Evolutionary conservation across 2,113 vertebrate species (phyloP).

Genomic region (Neodontobutis hainanensis): DNA sequence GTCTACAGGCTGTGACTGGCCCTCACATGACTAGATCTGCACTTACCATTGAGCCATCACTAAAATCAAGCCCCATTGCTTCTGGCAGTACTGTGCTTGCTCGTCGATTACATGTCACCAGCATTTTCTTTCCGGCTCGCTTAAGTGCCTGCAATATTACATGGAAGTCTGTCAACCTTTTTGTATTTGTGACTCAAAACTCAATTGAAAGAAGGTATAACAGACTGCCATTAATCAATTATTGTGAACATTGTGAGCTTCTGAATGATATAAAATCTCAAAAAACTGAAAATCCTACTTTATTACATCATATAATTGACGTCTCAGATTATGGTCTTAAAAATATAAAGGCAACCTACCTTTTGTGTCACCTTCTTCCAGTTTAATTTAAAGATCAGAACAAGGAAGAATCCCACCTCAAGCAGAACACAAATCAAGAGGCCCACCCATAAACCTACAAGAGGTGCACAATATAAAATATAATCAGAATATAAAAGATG

Average conservation of each 20-base stretch:
- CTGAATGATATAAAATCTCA: background rate
- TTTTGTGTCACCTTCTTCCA: conserved; percentile 86
- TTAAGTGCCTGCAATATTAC: conserved; percentile 62
- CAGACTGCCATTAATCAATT: background rate
- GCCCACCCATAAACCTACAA: conserved; percentile 86
- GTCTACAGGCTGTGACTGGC: too few relatives aligned
- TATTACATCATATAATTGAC: background rate
- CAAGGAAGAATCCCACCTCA: conserved; percentile 78
- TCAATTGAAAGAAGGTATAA: too few relatives aligned
- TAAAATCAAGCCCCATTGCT: conserved; percentile 29
- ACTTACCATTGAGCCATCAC: conserved; percentile 1
- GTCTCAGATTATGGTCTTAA: background rate
- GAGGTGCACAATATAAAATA: background rate
- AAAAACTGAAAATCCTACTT: background rate
- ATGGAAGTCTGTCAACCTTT: background rate
- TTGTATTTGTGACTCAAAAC: background rate
- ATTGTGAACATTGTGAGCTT: background rate
- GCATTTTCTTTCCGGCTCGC: conserved; percentile 59
- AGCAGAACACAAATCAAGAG: conserved; percentile 75
- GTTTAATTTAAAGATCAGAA: conserved; percentile 82
- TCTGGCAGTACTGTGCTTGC: conserved; percentile 40
- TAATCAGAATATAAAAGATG: background rate
- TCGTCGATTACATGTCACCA: conserved; percentile 31
- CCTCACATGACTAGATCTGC: background rate
- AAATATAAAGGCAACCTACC: conserved; percentile 66